These are phyloP conservation scores for Anas platyrhynchos DNA, from an alignment of 2,113 vertebrate species.

Conservation along the genomic window DNA sequence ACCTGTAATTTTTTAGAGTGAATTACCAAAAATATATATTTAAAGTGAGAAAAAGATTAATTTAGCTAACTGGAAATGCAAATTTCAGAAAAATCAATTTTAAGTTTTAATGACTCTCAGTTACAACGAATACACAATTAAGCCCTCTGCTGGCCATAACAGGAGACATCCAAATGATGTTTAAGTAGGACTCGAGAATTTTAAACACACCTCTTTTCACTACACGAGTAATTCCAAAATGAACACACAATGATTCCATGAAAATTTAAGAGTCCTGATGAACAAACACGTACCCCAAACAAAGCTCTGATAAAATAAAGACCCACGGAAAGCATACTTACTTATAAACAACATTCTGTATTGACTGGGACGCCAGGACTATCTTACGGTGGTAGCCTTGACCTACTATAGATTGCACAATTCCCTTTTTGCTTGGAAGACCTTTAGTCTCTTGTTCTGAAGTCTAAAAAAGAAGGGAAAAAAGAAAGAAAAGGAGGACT, in stretches of 20 bases:
- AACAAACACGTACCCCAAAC: background rate
- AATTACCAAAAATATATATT: background rate
- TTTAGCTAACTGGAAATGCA: background rate
- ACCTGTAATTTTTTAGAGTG: background rate
- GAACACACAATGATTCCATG: background rate
- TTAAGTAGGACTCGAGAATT: background rate
- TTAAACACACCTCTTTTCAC: background rate
- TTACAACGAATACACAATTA: background rate
- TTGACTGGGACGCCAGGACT: constrained; percentile 93
- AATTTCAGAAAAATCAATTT: background rate
- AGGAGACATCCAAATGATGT: background rate
- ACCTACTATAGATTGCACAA: constrained; percentile 96
- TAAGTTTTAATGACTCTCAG: background rate
- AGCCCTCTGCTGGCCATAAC: constrained; percentile 3
- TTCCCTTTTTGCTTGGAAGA: constrained; percentile 97
- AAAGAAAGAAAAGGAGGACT: background rate
- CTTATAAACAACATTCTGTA: constrained; percentile 96
- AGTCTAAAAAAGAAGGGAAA: constrained; percentile 79
- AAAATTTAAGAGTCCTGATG: background rate
- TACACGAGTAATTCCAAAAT: background rate
- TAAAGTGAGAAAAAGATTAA: background rate
- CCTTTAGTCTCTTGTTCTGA: constrained; percentile 97
- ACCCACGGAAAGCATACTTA: constrained; percentile 70
- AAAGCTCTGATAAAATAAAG: background rate
- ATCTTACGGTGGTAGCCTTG: constrained; percentile 99